These are phyloP conservation scores for Peucedramus taeniatus DNA, from an alignment of 2,113 vertebrate species.

Conservation along the genomic window DNA sequence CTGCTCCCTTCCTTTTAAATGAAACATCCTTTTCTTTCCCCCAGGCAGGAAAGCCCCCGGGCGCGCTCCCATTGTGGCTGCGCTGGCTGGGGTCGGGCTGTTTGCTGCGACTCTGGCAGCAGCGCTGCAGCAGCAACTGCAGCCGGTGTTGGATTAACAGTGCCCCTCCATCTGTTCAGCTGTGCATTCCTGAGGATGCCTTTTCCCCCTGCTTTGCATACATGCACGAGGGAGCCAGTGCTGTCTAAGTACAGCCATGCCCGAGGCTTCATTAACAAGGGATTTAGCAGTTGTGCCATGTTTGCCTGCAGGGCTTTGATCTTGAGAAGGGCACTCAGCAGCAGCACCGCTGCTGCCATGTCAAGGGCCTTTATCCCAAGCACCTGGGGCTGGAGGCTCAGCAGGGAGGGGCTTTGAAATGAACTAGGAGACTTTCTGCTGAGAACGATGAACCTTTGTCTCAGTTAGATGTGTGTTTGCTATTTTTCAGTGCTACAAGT, in stretches of 20 bases:
- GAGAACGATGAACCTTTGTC: not conserved
- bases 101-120: not conserved
- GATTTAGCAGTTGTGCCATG: not conserved
- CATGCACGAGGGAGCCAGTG: not conserved
- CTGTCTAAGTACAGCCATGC: fast-evolving
- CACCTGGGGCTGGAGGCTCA: not conserved
- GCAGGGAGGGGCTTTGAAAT: not conserved
- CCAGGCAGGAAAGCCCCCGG: not conserved
- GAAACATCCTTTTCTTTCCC: conserved; percentile 1
- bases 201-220: not conserved
- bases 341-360: fast-evolving
- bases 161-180: not conserved
- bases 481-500: not conserved
- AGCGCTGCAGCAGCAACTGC: not conserved
- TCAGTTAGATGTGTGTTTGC: not conserved
- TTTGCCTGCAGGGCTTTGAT: conserved; percentile 15
- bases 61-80: not conserved
- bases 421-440: not conserved
- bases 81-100: not conserved
- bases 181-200: not conserved
- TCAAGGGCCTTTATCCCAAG: not conserved
- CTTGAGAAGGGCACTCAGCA: not conserved
- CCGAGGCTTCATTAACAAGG: not conserved
- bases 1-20: conserved; percentile 16
- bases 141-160: not conserved